Evolutionary conservation across 2,797 vertebrate species (phyloP).

Genomic region (Forpus xanthops): DNA sequence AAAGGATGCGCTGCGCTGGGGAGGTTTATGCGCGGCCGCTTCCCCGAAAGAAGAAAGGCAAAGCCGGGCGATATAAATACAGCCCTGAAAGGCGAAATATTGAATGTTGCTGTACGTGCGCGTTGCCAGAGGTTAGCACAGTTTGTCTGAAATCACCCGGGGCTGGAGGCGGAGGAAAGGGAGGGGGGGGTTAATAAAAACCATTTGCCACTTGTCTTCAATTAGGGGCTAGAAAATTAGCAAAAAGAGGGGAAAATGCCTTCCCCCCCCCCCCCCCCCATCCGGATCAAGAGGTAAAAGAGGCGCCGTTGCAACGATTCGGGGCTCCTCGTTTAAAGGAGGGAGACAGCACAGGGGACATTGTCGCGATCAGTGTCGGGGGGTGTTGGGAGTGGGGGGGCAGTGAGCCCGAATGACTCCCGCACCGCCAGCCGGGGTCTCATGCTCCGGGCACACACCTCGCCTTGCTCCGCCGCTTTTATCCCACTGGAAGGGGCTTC

Average conservation of each 20-base stretch:
- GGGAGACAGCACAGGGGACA: neutral
- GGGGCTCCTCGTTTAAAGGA: neutral
- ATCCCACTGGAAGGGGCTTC: neutral
- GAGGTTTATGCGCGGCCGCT: neutral
- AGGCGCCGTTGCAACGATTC: neutral
- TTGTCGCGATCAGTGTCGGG: neutral
- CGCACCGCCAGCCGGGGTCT: neutral
- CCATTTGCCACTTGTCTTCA: slow-evolving; percentile 56
- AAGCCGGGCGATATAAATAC: neutral
- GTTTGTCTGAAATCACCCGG: slow-evolving; percentile 23
- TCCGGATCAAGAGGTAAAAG: neutral
- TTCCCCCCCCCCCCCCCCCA: neutral
- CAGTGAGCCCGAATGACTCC: neutral
- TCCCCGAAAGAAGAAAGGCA: neutral
- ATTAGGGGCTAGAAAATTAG: slow-evolving; percentile 28
- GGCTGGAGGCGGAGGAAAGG: neutral
- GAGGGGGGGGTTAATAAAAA: slow-evolving; percentile 23
- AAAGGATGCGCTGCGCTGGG: neutral
- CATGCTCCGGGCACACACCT: neutral
- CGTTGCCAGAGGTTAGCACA: slow-evolving; percentile 8
- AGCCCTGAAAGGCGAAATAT: neutral
- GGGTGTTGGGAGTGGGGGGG: neutral
- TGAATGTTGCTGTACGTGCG: neutral
- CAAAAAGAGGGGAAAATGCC: neutral
- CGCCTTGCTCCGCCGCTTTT: neutral